Evolutionary conservation across 1,140 invertebrate genomes (phyloP).

Genomic region (Aphaenogaster ashmeadi): DNA sequence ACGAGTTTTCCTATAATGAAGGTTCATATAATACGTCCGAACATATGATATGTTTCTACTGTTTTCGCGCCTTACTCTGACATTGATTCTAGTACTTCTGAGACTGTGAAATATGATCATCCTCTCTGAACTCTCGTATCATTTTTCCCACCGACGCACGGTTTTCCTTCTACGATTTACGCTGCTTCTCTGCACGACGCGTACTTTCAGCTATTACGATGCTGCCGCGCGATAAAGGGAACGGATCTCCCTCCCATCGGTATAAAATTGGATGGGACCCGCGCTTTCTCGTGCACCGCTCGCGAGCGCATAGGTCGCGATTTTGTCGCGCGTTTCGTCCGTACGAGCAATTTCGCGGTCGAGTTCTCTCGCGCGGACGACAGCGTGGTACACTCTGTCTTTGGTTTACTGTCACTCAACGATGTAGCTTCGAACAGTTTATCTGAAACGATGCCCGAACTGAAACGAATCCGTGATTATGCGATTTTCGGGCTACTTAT

Average conservation of each 20-base stretch:
- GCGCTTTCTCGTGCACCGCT: not conserved
- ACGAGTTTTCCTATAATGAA: not conserved
- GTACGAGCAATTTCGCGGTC: constrained; percentile 68
- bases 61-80: not conserved
- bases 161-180: constrained; percentile 36
- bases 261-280: constrained; percentile 72
- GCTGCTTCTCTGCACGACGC: not conserved
- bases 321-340: constrained; percentile 60
- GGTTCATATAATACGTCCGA: not conserved
- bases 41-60: constrained; percentile 2
- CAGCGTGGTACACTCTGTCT: constrained; percentile 19
- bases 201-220: constrained; percentile 54
- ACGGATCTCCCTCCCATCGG: constrained; percentile 44
- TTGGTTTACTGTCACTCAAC: constrained; percentile 57
- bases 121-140: constrained; percentile 14
- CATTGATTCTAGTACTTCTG: not conserved
- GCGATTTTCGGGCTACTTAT: not conserved
- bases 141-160: not conserved
- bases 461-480: constrained; percentile 22
- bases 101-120: constrained; percentile 34
- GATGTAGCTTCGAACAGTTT: not conserved
- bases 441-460: constrained; percentile 47
- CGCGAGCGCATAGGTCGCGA: constrained; percentile 32
- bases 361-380: constrained; percentile 38
- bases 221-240: constrained; percentile 44